Evolutionary conservation across 2,113 vertebrate species (phyloP).

Genomic region (Gobius niger): DNA sequence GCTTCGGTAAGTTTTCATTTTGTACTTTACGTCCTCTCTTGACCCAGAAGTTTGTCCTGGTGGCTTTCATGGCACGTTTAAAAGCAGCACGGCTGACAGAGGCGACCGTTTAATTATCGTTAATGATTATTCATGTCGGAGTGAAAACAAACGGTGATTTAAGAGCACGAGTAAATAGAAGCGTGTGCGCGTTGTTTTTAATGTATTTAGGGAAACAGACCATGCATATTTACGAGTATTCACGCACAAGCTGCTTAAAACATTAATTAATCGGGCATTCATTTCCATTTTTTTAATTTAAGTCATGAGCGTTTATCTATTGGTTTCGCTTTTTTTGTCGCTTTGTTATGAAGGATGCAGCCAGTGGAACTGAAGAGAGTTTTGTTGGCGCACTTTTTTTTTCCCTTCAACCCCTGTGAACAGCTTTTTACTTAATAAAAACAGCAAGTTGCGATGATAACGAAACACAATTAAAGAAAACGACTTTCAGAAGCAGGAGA

Average conservation of each 20-base stretch:
- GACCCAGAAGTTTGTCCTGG: neutral
- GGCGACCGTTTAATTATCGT: neutral
- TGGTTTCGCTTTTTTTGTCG: too few species aligned
- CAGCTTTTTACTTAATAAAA: too few species aligned
- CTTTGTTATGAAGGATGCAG: too few species aligned
- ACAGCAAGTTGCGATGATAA: too few species aligned
- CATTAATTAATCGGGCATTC: neutral
- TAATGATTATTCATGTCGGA: neutral
- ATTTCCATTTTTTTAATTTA: slow-evolving; percentile 6
- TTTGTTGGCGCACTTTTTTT: too few species aligned
- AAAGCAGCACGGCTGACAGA: neutral
- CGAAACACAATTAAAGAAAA: too few species aligned
- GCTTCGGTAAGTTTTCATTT: too few species aligned
- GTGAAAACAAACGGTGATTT: neutral
- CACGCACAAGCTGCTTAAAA: neutral
- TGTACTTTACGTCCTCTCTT: neutral
- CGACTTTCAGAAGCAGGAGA: too few species aligned
- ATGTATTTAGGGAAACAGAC: neutral
- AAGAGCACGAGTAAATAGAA: neutral
- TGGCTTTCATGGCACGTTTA: too few species aligned
- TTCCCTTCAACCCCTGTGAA: too few species aligned
- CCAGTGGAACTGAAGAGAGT: too few species aligned
- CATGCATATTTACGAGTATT: neutral
- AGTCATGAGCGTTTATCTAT: neutral
- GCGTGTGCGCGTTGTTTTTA: neutral